Evolutionary conservation across 2,797 vertebrate species (phyloP).

Genomic region (Synaphobranchus kaupii): DNA sequence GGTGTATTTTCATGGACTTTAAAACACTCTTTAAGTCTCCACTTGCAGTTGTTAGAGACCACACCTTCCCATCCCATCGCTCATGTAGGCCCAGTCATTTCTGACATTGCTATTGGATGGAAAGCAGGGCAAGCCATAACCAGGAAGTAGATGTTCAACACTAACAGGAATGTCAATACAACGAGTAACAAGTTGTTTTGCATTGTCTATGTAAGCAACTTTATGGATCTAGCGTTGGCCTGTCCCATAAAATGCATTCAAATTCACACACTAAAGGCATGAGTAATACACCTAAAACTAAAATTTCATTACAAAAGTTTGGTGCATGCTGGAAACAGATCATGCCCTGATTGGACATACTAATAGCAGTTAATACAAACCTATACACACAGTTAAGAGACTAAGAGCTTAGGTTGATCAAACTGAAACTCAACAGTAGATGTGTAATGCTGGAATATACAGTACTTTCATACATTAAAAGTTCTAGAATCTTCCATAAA

Average conservation of each 20-base stretch:
- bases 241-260: no score
- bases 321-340: not conserved
- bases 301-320: not conserved
- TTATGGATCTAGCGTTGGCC: no score
- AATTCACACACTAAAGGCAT: not conserved
- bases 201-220: no score
- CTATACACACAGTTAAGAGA: not conserved
- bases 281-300: not conserved
- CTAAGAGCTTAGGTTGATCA: conserved; percentile 11
- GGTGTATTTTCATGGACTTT: not conserved
- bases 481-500: conserved; percentile 4
- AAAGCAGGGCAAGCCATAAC: not conserved
- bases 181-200: no score
- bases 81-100: not conserved
- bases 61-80: not conserved
- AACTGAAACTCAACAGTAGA: not conserved
- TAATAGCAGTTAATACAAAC: not conserved
- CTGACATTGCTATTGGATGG: not conserved
- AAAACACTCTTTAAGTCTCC: not conserved
- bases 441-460: not conserved
- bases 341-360: not conserved
- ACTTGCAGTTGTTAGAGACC: not conserved
- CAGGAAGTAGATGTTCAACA: not conserved
- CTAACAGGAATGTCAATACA: no score
- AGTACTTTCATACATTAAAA: conserved; percentile 18